Evolutionary conservation across 2,888 invertebrate species (phyloP).

Genomic region (Caenorhabditis doughertyi): DNA sequence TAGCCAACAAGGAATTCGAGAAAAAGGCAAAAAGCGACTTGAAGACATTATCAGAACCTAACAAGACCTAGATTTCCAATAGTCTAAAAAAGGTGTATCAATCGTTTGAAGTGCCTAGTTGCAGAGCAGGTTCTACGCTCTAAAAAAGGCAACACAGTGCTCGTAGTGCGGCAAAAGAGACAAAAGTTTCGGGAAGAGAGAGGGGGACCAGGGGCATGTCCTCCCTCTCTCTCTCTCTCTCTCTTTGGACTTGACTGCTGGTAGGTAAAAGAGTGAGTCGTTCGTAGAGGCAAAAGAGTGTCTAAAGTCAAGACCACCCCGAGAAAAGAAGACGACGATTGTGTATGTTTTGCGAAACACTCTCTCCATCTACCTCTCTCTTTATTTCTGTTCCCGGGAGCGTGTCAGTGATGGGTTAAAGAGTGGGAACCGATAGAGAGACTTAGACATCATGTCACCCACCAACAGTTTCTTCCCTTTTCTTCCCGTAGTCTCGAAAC

Average conservation of each 20-base stretch:
- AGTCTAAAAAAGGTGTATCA: neutral
- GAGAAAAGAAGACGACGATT: constrained; percentile 52
- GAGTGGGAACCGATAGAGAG: constrained; percentile 36
- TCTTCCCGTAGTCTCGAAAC: constrained; percentile 50
- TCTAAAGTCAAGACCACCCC: constrained; percentile 58
- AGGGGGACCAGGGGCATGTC: constrained; percentile 20
- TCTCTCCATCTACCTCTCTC: constrained; percentile 50
- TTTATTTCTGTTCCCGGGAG: constrained; percentile 48
- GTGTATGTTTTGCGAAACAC: constrained; percentile 63
- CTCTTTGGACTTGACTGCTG: constrained; percentile 15
- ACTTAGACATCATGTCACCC: constrained; percentile 35
- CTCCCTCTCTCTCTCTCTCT: neutral
- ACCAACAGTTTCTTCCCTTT: constrained; percentile 31
- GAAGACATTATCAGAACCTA: no score
- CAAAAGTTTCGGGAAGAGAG: constrained; percentile 8
- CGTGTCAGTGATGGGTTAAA: constrained; percentile 32
- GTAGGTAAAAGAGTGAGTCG: constrained; percentile 49
- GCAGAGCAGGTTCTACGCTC: constrained; percentile 14
- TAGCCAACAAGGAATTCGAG: no score
- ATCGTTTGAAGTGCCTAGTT: constrained; percentile 9
- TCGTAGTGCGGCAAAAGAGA: constrained; percentile 19
- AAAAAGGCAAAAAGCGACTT: no score
- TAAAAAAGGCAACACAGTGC: constrained; percentile 34
- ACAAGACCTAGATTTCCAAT: neutral
- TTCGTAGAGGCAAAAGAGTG: constrained; percentile 39